These are phyloP conservation scores for Priocnemis perturbator DNA, from an alignment of 2,888 invertebrate species.

Conservation along the genomic window DNA sequence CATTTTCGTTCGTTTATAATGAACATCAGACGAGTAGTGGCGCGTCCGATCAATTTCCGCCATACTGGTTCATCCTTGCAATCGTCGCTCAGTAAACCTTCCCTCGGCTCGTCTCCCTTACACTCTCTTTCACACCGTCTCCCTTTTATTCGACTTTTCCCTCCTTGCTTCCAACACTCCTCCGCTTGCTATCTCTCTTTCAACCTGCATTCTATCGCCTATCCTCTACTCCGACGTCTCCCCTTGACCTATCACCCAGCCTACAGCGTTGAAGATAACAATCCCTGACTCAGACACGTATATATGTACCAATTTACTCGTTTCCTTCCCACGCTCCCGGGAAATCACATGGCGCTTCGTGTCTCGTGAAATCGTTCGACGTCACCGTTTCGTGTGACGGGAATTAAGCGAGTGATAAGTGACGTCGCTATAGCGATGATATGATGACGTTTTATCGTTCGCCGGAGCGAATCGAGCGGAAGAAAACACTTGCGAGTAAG, in stretches of 20 bases:
- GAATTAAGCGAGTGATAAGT: neutral
- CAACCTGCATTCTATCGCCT: too few relatives aligned
- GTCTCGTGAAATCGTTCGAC: neutral
- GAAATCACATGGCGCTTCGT: slow-evolving; percentile 1
- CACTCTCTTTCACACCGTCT: too few relatives aligned
- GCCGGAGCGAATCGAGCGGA: too few relatives aligned
- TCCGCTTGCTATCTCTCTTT: neutral
- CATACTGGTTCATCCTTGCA: neutral
- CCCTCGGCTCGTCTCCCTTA: too few relatives aligned
- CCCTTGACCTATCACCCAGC: too few relatives aligned
- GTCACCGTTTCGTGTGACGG: neutral
- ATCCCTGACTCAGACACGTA: too few relatives aligned
- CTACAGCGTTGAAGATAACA: neutral
- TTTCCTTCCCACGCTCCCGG: neutral
- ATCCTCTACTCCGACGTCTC: too few relatives aligned
- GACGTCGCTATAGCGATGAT: slow-evolving; percentile 1
- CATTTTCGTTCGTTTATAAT: slow-evolving; percentile 36
- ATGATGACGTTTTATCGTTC: slow-evolving; percentile 1
- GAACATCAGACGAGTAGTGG: slow-evolving; percentile 3
- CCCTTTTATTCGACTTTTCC: neutral
- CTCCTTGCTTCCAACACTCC: neutral
- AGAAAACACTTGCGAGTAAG: too few relatives aligned
- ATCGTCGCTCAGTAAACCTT: neutral
- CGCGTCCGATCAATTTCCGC: slow-evolving; percentile 9
- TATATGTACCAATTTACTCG: neutral